These are phyloP conservation scores for Actinernus sp. DNA, from an alignment of 92 coral and sea anemone species.

Conservation along the genomic window DNA sequence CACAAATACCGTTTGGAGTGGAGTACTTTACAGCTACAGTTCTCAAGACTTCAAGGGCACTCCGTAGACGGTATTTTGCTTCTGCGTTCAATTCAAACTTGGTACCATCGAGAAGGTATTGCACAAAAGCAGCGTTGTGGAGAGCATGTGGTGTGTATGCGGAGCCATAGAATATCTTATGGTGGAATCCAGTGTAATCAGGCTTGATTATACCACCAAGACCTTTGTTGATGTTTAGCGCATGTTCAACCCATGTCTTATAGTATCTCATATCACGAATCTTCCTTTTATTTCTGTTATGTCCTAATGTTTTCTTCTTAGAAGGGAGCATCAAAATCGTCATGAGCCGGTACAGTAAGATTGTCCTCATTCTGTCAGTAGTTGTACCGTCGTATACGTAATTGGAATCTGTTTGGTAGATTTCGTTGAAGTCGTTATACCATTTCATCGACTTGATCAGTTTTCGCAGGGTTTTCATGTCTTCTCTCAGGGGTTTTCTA, in stretches of 20 bases:
- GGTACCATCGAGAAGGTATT: constrained; percentile 25
- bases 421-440: constrained; percentile 67
- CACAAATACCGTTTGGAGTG: constrained; percentile 37
- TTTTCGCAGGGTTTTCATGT: constrained; percentile 4
- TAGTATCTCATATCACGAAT: constrained; percentile 64
- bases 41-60: constrained; percentile 23
- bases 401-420: constrained; percentile 45
- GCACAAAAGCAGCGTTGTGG: constrained; percentile 24
- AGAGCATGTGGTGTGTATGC: constrained; percentile 55
- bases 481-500: constrained; percentile 11
- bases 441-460: constrained; percentile 55
- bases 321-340: constrained; percentile 57
- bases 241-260: constrained; percentile 31
- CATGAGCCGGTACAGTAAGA: constrained; percentile 36
- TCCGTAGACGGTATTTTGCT: constrained; percentile 1
- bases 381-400: constrained; percentile 34
- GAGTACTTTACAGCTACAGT: constrained; percentile 44
- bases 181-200: constrained; percentile 46
- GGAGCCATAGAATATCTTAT: constrained; percentile 37
- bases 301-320: background rate
- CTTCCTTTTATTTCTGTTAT: constrained; percentile 30
- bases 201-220: constrained; percentile 56
- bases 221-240: constrained; percentile 27
- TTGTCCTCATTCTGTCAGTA: constrained; percentile 53
- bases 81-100: background rate